Evolutionary conservation across 2,797 vertebrate species (phyloP).

Genomic region (Gymnoscopelus microlampas): DNA sequence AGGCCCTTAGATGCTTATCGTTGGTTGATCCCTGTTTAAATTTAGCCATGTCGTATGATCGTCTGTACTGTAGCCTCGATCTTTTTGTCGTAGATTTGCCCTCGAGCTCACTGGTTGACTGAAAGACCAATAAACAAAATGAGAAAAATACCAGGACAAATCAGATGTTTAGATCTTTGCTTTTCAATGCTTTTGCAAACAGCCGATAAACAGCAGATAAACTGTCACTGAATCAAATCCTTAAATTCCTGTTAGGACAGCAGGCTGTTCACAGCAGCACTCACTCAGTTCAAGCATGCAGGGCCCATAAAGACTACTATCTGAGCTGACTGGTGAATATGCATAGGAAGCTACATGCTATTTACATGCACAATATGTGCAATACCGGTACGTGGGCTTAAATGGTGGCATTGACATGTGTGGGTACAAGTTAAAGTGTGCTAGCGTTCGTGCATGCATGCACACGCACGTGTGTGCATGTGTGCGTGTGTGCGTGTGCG

Average conservation of each 20-base stretch:
- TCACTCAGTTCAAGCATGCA: background rate
- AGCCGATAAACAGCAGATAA: conserved; percentile 33
- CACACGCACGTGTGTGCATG: background rate
- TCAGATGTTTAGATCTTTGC: conserved; percentile 19
- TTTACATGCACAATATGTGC: too few relatives aligned
- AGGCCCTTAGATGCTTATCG: conserved; percentile 23
- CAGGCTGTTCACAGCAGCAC: background rate
- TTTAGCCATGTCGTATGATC: conserved; percentile 29
- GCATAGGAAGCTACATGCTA: background rate
- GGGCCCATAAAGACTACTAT: too few relatives aligned
- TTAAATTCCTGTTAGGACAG: conserved; percentile 13
- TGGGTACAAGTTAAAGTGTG: background rate
- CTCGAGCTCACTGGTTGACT: conserved; percentile 33
- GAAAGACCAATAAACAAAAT: conserved; percentile 11
- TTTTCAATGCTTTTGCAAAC: conserved; percentile 2
- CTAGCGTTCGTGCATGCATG: too few relatives aligned
- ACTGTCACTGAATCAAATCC: conserved; percentile 26
- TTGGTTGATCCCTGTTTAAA: conserved; percentile 5
- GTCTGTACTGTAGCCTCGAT: too few relatives aligned
- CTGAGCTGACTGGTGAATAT: background rate
- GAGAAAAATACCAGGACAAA: conserved; percentile 12
- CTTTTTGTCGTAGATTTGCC: conserved; percentile 36
- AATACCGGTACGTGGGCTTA: too few relatives aligned
- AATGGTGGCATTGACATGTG: too few relatives aligned
- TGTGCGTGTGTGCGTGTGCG: background rate